Evolutionary conservation across 2,113 vertebrate species (phyloP).

Genomic region (Monopterus albus): DNA sequence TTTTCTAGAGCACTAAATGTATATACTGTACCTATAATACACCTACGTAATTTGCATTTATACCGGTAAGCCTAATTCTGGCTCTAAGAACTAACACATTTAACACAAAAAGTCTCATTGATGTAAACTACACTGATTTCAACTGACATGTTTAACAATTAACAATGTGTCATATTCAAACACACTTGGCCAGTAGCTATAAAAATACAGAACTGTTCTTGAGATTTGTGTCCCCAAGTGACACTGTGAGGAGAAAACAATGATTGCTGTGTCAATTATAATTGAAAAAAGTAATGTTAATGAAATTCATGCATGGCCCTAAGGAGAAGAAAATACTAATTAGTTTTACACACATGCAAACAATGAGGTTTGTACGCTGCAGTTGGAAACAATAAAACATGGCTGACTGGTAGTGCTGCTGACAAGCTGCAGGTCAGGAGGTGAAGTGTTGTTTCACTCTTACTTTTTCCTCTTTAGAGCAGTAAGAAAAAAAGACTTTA

Average conservation of each 20-base stretch:
- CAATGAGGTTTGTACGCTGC: background rate
- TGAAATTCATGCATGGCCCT: conserved; percentile 1
- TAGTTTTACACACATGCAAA: conserved; percentile 14
- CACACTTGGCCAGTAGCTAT: background rate
- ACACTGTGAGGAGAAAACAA: background rate
- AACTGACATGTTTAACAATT: background rate
- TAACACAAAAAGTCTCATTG: no score
- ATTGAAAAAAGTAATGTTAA: conserved; percentile 7
- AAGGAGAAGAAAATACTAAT: background rate
- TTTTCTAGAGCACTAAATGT: background rate
- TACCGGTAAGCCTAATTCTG: no score
- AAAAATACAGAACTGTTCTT: background rate
- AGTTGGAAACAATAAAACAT: background rate
- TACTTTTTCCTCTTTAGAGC: background rate
- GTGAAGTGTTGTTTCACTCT: background rate
- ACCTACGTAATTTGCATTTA: no score
- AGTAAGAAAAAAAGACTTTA: conserved; percentile 7
- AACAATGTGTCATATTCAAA: background rate
- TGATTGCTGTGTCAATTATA: conserved; percentile 3
- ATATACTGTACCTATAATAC: no score
- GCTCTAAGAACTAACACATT: no score
- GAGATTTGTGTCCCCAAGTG: background rate
- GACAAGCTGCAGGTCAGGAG: conserved; percentile 31
- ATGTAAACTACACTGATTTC: background rate
- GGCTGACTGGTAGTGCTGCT: background rate